Evolutionary conservation across 2,888 invertebrate genomes (phyloP).

Genomic region (Volucella bombylans): DNA sequence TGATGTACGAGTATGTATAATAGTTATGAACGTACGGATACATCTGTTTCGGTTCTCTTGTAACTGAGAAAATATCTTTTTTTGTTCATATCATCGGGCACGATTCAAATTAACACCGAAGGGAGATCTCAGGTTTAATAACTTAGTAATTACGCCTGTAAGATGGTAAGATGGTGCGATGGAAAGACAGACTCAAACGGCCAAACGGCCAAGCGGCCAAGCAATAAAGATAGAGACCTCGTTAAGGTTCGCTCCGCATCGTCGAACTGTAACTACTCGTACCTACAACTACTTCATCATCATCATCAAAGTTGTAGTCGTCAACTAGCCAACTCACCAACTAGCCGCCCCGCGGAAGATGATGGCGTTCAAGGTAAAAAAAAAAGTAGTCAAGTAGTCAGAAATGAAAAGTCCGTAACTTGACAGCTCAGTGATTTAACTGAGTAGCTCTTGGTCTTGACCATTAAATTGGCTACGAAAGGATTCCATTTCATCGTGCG

Average conservation of each 20-base stretch:
- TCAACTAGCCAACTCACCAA: constrained; percentile 9
- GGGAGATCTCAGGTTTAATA: constrained; percentile 68
- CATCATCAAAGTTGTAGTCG: constrained; percentile 29
- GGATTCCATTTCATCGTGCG: constrained; percentile 1
- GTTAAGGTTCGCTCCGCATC: constrained; percentile 66
- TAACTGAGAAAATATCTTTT: not conserved
- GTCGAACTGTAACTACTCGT: constrained; percentile 48
- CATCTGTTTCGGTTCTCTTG: constrained; percentile 18
- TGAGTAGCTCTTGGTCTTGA: constrained; percentile 26
- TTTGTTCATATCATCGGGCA: constrained; percentile 57
- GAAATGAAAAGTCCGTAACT: constrained; percentile 55
- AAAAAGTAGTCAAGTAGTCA: not conserved
- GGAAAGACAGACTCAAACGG: too few relatives aligned
- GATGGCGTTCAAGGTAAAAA: constrained; percentile 23
- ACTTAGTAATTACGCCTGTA: constrained; percentile 69
- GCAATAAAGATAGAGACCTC: constrained; percentile 39
- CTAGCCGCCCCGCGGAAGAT: constrained; percentile 15
- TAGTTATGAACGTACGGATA: too few relatives aligned
- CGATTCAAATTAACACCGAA: constrained; percentile 73
- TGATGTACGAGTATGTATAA: constrained; percentile 22
- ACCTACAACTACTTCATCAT: constrained; percentile 43
- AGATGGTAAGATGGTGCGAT: not conserved
- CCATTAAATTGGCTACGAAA: not conserved
- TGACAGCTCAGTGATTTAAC: constrained; percentile 72
- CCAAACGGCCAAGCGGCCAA: too few relatives aligned